Percentiles rank a stretch among this genome's conserved stretches.
Evolutionary conservation across 2,888 invertebrate species (phyloP).

Genomic region (Mellilla xanthometata): DNA sequence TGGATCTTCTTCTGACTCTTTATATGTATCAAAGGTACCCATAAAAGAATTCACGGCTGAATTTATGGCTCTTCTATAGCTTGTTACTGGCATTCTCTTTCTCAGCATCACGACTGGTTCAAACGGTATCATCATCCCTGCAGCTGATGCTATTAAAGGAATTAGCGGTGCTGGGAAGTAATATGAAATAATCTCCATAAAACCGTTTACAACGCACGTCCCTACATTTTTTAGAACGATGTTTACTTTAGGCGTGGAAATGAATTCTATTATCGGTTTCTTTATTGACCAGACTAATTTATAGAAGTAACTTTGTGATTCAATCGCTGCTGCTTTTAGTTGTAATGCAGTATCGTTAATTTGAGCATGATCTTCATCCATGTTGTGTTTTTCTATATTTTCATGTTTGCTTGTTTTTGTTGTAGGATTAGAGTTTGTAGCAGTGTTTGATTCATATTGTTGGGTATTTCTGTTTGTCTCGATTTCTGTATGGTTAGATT

Average conservation of each 20-base stretch:
- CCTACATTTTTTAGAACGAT: slow-evolving; percentile 62
- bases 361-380: background rate
- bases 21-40: slow-evolving; percentile 63
- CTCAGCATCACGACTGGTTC: slow-evolving; percentile 66
- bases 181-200: slow-evolving; percentile 62
- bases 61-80: slow-evolving; percentile 65
- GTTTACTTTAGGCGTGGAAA: slow-evolving; percentile 53
- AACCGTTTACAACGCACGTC: slow-evolving; percentile 67
- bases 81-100: slow-evolving; percentile 66
- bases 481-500: slow-evolving; percentile 22
- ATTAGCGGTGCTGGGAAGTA: slow-evolving; percentile 68
- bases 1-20: slow-evolving; percentile 55
- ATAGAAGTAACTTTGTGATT: slow-evolving; percentile 19
- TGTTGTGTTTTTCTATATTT: too few relatives aligned
- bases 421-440: too few relatives aligned
- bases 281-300: slow-evolving; percentile 44
- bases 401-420: too few relatives aligned
- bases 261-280: slow-evolving; percentile 41
- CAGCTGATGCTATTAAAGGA: slow-evolving; percentile 65
- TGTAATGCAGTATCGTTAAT: slow-evolving; percentile 3
- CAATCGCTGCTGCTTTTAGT: background rate
- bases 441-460: too few relatives aligned
- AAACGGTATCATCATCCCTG: slow-evolving; percentile 69
- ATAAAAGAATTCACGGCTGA: slow-evolving; percentile 62
- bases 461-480: background rate